These are phyloP conservation scores for Cetoscarus ocellatus DNA, from an alignment of 2,797 vertebrate genomes.

Conservation along the genomic window DNA sequence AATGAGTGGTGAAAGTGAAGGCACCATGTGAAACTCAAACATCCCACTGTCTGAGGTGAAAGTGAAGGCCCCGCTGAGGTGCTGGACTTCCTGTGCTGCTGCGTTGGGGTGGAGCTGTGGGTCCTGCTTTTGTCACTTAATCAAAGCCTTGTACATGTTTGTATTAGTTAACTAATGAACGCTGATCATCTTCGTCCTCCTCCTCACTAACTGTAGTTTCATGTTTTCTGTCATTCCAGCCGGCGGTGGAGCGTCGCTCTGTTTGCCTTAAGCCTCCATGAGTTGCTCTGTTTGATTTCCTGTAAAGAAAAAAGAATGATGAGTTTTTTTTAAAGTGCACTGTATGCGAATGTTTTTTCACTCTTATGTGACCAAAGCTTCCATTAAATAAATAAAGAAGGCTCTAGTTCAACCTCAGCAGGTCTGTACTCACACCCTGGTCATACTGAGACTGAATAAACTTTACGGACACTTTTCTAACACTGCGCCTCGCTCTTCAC, in stretches of 20 bases:
- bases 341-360: constrained; percentile 83
- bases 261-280: constrained; percentile 95
- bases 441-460: constrained; percentile 64
- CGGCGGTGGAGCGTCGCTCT: constrained; percentile 86
- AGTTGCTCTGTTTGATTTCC: constrained; percentile 83
- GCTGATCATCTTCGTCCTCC: constrained; percentile 60
- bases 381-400: constrained; percentile 59
- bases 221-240: constrained; percentile 82
- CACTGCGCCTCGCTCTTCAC: constrained; percentile 15
- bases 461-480: constrained; percentile 62
- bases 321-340: constrained; percentile 69
- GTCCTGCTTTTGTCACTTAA: constrained; percentile 86
- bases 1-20: too few species aligned
- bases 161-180: constrained; percentile 86
- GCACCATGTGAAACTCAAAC: too few species aligned
- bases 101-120: constrained; percentile 72
- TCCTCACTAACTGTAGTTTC: constrained; percentile 46
- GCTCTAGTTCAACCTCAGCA: constrained; percentile 46
- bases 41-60: too few species aligned
- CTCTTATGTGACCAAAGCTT: constrained; percentile 86
- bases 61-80: constrained; percentile 22
- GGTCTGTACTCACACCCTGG: constrained; percentile 49
- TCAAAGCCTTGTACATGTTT: constrained; percentile 85
- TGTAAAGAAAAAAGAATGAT: constrained; percentile 84
- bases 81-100: constrained; percentile 70